Conservation (phyloP, 2,797 vertebrate genomes). For the Heliangelus exortis region DNA sequence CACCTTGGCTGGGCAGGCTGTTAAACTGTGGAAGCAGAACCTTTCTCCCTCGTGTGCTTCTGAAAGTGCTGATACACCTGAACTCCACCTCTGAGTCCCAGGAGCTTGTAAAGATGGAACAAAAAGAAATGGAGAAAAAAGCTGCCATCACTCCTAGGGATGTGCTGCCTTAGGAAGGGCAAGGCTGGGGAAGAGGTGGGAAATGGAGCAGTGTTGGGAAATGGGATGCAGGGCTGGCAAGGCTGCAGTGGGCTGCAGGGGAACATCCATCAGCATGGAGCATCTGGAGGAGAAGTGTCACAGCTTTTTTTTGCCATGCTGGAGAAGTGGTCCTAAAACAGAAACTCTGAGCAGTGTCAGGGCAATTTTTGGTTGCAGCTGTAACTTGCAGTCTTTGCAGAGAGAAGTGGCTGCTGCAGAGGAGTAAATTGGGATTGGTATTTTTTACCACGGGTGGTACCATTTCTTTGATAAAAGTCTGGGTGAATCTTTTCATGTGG, state of each 20-base stretch:
- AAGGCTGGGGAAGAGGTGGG: background rate
- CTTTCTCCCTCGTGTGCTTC: background rate
- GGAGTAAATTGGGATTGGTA: background rate
- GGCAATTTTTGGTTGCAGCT: background rate
- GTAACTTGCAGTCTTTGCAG: background rate
- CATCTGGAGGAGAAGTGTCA: background rate
- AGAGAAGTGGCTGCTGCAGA: background rate
- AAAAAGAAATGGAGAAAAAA: background rate
- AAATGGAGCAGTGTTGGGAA: background rate
- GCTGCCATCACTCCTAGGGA: background rate
- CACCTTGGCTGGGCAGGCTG: background rate
- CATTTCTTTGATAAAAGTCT: background rate
- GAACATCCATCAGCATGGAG: accelerated
- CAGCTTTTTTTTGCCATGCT: background rate
- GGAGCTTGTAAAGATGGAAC: background rate
- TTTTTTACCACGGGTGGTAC: background rate
- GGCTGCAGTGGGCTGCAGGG: no score
- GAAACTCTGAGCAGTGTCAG: background rate
- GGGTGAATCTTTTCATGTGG: background rate
- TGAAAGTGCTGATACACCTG: background rate
- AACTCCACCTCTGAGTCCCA: background rate
- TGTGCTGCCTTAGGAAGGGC: background rate
- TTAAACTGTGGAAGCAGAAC: background rate
- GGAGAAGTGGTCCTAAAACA: background rate
- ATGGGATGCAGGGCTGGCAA: background rate